Evolutionary conservation across 35 echinoderm and acorn worm species (phyloP).

Genomic region (Ptychodera flava): DNA sequence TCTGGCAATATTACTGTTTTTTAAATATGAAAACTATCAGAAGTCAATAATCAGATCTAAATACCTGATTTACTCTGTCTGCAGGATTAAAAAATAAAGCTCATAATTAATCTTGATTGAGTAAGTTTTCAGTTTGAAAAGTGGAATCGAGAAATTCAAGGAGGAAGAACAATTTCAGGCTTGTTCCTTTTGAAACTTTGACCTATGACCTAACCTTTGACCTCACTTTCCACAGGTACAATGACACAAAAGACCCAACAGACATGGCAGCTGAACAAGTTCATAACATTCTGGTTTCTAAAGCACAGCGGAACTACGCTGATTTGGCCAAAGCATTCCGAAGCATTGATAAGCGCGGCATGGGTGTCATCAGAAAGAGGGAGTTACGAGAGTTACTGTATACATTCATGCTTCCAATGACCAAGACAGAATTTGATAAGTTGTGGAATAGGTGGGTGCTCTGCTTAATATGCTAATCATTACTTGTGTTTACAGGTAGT

Average conservation of each 20-base stretch:
- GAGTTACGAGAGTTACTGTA: slow-evolving; percentile 87
- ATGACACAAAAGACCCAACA: slow-evolving; percentile 71
- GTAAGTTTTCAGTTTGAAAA: no score
- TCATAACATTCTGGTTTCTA: slow-evolving; percentile 86
- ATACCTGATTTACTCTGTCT: no score
- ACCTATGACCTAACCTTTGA: not conserved
- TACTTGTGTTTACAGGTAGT: no score
- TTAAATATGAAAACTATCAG: no score
- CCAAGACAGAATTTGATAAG: slow-evolving; percentile 71
- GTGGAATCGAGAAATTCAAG: no score
- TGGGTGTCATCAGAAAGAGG: slow-evolving; percentile 91
- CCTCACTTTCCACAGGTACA: slow-evolving; percentile 48
- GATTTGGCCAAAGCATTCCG: slow-evolving; percentile 91
- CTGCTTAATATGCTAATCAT: no score
- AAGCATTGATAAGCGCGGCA: slow-evolving; percentile 85
- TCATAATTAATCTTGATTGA: no score
- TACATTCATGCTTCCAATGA: slow-evolving; percentile 97
- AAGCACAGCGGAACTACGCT: slow-evolving; percentile 79
- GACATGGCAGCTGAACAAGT: slow-evolving; percentile 83
- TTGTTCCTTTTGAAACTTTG: not conserved
- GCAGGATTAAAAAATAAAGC: no score
- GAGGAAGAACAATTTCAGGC: no score
- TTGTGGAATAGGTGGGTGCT: slow-evolving; percentile 75
- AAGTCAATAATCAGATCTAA: no score
- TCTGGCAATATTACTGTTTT: no score